A percentile compares a stretch with the other conserved stretches of the same genome.
Conservation (phyloP, 2,113 vertebrate species). For the Lonchura striata region DNA sequence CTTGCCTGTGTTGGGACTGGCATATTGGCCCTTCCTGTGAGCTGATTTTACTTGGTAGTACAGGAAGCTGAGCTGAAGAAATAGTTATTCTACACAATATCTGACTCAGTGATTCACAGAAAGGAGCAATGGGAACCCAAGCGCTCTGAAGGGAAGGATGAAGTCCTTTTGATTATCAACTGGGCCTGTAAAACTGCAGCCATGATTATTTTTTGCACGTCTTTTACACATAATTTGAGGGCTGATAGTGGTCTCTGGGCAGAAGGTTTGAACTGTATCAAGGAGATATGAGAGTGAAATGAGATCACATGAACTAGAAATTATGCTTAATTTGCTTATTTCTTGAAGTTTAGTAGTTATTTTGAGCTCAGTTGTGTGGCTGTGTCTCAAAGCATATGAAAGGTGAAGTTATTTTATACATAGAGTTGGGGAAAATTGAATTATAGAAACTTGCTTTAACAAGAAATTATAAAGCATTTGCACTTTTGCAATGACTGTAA, state of each 20-base stretch:
- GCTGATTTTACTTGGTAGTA: neutral
- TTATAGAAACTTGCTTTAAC: neutral
- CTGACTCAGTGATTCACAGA: neutral
- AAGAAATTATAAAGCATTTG: neutral
- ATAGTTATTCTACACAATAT: neutral
- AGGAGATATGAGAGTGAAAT: neutral
- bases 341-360: neutral
- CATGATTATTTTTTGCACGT: neutral
- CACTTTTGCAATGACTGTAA: neutral
- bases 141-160: neutral
- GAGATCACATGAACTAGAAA: neutral
- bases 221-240: neutral
- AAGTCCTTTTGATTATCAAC: neutral
- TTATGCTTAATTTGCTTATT: neutral
- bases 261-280: neutral
- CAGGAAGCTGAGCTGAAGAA: neutral
- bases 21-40: neutral
- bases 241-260: neutral
- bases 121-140: neutral
- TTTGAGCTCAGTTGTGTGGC: neutral
- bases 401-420: neutral
- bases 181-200: neutral
- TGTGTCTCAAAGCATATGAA: neutral
- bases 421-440: neutral
- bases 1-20: neutral